Base-by-base conservation (phyloP, 2,888 invertebrate species). In the Aethes cnicana region DNA sequence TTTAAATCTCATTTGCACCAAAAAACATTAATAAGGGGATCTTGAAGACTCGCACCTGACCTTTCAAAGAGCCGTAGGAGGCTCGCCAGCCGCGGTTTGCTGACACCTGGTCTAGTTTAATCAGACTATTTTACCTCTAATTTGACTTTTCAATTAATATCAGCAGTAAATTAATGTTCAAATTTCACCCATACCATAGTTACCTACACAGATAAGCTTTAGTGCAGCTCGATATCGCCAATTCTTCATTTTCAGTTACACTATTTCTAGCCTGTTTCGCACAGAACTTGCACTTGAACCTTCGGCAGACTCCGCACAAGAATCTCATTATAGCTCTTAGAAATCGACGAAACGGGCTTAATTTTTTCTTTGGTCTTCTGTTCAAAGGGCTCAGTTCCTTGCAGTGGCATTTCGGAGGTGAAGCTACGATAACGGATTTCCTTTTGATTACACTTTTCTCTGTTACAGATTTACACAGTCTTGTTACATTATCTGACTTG, bases 201-300 rank as follows among this genome's bases (percentile, higher is more conserved):
- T 81, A 85, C 85, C 73, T 81, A 86, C 85, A 76, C 77, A 84
- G 62, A 69, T 84, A 84, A 57, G 53, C 58, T 32, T 56, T 55
- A 16, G 73, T 70, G 50, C 69, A 76, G 42, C 65, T 56, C 55
- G 69, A 66, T 32, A 64, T 55, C 39, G 50, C 63, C 17, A 66
- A 47, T 17, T 69, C 66, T 39, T 62, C 52, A 36, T 56, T 43
- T 44, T 46, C 32, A 35, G 53, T 52, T 11, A 61, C 16, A 9
- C 37, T 37, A 8, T 58, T 21, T 48, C 66, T 54, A 46, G 50
- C 55, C 57, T 57, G 61, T 49, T 59, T 57, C 30, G 48, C 53
- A 52, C 64, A 66, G 36, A 67, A 48, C 25, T 36, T 54, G 25
- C 71, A 74, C 28, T 63, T 72, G 7, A 80, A 56, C 55, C 58